Base-by-base conservation (phyloP, 1,140 invertebrate species). In the Propsilocerus akamusi region DNA sequence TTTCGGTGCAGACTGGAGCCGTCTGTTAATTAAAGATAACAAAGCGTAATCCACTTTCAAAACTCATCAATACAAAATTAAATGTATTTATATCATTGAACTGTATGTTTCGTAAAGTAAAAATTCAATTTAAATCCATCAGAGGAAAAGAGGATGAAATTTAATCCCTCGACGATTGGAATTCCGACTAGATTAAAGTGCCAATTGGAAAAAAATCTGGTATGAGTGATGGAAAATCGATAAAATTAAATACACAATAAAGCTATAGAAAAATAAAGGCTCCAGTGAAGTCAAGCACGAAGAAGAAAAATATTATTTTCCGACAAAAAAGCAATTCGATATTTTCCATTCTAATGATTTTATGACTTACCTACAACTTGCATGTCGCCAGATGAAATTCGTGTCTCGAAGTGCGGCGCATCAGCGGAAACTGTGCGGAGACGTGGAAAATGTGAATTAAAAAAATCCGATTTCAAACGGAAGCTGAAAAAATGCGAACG, bases 341-440 rank as follows among this genome's bases (percentile, higher is more conserved):
- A n/a, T 41, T 41, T 41, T 41, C 34, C 34, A 41, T 41, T 41
- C 22, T 20, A 41, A 41, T 17, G 34, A 41, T 8, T 17, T 41
- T 20, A 41, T n/a, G 28, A 41, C 67, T 66, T 34, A 86, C 81
- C 75, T 49, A 80, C 76, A 48, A 84, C 77, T 56, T 81, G 74
- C 72, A 86, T 80, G 58, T 71, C 73, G 17, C 74, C 72, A 3
- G 72, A 71, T 5, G 74, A 73, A 34, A 75, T 69, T 59, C 70
- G 63, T 0, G 86, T 90, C 62, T 84, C 78, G 64, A 91, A 91
- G 34, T 81, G 83, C 2, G 86, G 86, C 11, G 82, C 81, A 63
- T 90, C 86, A 1, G 82, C 81, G 1, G 83, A 86, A 51, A 88
- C 80, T 41, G 14, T 20, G 17, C n/a, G n/a, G n/a, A n/a, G n/a